Evolutionary conservation across 2,113 vertebrate genomes (phyloP).

Genomic region (Mellivora capensis): DNA sequence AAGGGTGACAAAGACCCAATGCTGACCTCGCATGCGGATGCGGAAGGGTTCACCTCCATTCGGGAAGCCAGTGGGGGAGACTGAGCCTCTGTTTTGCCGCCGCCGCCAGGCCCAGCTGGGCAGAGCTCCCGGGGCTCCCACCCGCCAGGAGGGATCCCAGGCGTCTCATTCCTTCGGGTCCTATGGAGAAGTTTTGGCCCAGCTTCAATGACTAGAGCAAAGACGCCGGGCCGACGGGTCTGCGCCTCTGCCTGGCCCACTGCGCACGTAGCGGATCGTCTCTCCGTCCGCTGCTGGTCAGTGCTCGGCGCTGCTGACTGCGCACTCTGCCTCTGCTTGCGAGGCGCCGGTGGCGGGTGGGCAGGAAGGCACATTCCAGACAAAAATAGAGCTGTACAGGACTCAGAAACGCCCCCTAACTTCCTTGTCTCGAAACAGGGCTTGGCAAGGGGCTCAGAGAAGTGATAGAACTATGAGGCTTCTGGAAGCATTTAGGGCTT

Average conservation of each 20-base stretch:
- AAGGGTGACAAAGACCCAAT: background rate
- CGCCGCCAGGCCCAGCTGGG: background rate
- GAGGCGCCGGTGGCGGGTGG: background rate
- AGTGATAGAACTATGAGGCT: background rate
- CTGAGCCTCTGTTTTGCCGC: accelerated
- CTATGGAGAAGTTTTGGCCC: background rate
- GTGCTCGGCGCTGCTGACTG: slow-evolving; percentile 39
- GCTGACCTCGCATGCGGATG: too few species aligned
- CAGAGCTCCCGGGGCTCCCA: background rate
- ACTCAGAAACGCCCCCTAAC: background rate
- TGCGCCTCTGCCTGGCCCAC: slow-evolving; percentile 43
- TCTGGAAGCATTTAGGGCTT: background rate
- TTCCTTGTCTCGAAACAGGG: background rate
- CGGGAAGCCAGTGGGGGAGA: background rate
- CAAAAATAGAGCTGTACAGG: slow-evolving; percentile 60
- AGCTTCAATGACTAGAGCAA: background rate
- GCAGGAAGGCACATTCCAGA: slow-evolving; percentile 48
- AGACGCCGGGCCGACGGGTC: accelerated
- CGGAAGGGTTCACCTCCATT: background rate
- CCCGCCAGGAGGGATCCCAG: background rate
- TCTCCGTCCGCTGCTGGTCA: slow-evolving; percentile 38
- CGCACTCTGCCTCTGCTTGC: background rate
- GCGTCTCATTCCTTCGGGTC: background rate
- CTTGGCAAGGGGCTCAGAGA: background rate
- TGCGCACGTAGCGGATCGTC: background rate